phyloP scores from a whole-genome alignment of 2,113 vertebrate species.

The Acanthisitta chloris region DNA sequence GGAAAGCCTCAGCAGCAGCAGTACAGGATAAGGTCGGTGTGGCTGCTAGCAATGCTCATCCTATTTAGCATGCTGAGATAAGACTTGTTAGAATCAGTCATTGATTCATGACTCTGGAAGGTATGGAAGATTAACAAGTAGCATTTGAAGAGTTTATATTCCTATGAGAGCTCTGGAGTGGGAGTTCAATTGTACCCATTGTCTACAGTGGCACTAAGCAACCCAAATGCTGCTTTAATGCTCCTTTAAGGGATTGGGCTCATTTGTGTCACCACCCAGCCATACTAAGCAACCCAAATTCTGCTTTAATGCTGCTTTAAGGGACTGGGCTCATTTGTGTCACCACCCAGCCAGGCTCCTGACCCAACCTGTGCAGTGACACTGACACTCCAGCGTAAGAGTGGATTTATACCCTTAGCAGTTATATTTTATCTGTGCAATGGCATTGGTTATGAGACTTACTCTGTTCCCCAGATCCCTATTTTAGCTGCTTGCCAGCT shows the following conservation, averaged over 20 bases:
- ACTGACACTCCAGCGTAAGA: not conserved
- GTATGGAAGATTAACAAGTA: not conserved
- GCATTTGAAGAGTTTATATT: not conserved
- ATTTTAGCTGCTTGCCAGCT: not conserved
- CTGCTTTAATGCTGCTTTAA: not conserved
- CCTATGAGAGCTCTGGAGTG: not conserved
- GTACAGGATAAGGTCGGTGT: not conserved
- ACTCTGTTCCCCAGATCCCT: not conserved
- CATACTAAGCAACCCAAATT: not conserved
- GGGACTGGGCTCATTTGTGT: not conserved
- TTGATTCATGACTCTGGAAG: not conserved
- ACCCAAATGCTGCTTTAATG: no score
- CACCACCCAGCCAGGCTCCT: not conserved
- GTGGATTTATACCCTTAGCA: not conserved
- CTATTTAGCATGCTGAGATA: not conserved
- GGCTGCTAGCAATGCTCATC: not conserved
- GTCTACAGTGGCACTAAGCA: not conserved
- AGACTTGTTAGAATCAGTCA: not conserved
- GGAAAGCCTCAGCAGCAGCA: not conserved
- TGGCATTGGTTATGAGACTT: not conserved
- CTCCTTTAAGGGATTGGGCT: not conserved
- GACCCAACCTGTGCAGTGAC: not conserved
- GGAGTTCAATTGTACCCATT: not conserved
- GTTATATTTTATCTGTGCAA: not conserved
- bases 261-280: not conserved